Evolutionary conservation across 2,797 vertebrate species (phyloP).

Genomic region (Leucoraja ocellata): DNA sequence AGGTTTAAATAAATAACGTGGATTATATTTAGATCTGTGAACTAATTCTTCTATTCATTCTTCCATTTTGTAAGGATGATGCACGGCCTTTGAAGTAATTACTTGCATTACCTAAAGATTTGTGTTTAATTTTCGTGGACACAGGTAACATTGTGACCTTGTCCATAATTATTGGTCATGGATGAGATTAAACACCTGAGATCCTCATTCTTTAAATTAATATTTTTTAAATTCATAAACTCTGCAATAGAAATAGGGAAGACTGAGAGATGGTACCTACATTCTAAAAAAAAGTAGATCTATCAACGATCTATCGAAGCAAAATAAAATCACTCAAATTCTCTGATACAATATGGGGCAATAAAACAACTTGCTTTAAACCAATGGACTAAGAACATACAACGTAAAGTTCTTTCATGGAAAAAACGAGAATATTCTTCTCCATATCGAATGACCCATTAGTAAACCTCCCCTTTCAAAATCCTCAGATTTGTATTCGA

Average conservation of each 20-base stretch:
- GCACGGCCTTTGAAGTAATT: neutral
- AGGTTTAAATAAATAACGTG: neutral
- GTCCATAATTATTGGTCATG: neutral
- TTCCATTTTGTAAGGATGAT: neutral
- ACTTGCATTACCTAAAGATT: neutral
- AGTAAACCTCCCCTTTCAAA: neutral
- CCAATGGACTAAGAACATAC: neutral
- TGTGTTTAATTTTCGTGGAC: neutral
- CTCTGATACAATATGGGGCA: neutral
- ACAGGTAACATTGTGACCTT: neutral
- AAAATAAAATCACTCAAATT: neutral
- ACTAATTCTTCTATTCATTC: neutral
- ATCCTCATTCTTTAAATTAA: constrained; percentile 2
- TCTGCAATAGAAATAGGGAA: neutral
- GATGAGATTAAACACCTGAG: neutral
- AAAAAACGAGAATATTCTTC: neutral
- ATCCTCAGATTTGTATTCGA: neutral
- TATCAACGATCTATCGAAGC: neutral
- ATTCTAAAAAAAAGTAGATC: neutral
- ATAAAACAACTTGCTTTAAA: neutral
- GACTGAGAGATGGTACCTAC: neutral
- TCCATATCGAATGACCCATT: neutral
- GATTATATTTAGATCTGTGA: neutral
- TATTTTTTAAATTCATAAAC: too few species aligned
- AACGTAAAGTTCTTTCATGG: neutral